Evolutionary conservation across 2,888 invertebrate genomes (phyloP), one percentile per base, ranked within the genome.

Genomic region (Alcis repandata): DNA sequence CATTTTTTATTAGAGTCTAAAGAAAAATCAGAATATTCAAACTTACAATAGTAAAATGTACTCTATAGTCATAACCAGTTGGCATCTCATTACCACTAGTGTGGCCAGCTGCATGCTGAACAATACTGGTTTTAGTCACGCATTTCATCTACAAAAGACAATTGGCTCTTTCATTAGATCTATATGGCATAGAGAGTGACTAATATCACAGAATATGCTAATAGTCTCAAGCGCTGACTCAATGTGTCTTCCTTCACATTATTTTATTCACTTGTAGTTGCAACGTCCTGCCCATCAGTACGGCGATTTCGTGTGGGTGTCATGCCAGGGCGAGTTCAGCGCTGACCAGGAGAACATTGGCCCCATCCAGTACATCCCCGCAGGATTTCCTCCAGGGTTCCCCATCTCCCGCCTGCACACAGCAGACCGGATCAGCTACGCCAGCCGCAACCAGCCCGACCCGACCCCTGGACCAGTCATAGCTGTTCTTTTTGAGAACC

Each of bases 331-430:
- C 17, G 96, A 97, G 87, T 95, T 95, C 79, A 93, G 95, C 54
- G 93, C 95, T 0, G 98, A 98, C 85, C 93, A 94, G 83, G 98
- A 98, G 87, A 95, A 96, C 84, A 92, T 98, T 58, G 96, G 96
- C 0, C 91, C 94, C 1, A 94, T 98, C 65, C 90, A 94, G 68
- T 98, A 97, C 91, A 93, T 94, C 72, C 97, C 97, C 17, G 90
- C 89, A 7, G 91, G 91, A 60, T 95, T 96, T 59, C 92, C 91
- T 1, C 93, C 95, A 3, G 92, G 95, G 45, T 96, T 94, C 86
- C 88, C 88, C 8, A 77, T 85, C 33, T 79, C 66, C 67, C 83
- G 90, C 1, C 85, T 92, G 60, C 87, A 89, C 73, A 92, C 92
- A 0, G 92, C 92, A 2, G 91, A 92, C 79, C 79, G 86, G 38